Evolutionary conservation across 2,797 vertebrate genomes (phyloP).

Genomic region (Acanthis flammea): DNA sequence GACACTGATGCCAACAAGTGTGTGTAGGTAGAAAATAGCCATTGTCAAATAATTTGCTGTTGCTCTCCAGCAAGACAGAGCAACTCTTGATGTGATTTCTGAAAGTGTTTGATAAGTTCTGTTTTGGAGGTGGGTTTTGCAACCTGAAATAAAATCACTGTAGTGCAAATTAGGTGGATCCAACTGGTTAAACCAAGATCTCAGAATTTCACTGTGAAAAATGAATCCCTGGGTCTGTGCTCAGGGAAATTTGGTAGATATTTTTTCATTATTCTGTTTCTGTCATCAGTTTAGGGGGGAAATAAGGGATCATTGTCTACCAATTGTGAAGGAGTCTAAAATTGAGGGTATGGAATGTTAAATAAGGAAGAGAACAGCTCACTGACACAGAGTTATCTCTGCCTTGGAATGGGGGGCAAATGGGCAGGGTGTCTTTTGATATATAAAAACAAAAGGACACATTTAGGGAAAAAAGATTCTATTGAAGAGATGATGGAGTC

Average conservation of each 20-base stretch:
- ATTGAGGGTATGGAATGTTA: not conserved
- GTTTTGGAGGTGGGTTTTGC: not conserved
- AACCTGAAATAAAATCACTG: not conserved
- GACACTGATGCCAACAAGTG: not conserved
- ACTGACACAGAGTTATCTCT: not conserved
- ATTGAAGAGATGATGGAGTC: not conserved
- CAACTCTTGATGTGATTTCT: not conserved
- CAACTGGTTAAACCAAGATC: not conserved
- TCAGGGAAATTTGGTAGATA: not conserved
- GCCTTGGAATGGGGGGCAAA: not conserved
- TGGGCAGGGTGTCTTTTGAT: not conserved
- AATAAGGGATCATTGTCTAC: not conserved
- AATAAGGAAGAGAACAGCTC: not conserved
- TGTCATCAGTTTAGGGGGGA: not conserved
- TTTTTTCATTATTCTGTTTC: not conserved
- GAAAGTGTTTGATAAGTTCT: not conserved
- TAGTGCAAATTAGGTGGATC: not conserved
- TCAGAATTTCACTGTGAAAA: not conserved
- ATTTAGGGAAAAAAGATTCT: not conserved
- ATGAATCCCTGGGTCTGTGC: not conserved
- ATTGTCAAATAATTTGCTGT: not conserved
- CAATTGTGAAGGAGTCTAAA: not conserved
- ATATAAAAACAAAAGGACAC: not conserved
- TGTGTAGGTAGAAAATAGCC: not conserved
- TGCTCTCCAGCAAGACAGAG: not conserved